Evolutionary conservation across 2,797 vertebrate species (phyloP), one percentile per base, ranked within the genome.

Genomic region (Bovichtus variegatus): DNA sequence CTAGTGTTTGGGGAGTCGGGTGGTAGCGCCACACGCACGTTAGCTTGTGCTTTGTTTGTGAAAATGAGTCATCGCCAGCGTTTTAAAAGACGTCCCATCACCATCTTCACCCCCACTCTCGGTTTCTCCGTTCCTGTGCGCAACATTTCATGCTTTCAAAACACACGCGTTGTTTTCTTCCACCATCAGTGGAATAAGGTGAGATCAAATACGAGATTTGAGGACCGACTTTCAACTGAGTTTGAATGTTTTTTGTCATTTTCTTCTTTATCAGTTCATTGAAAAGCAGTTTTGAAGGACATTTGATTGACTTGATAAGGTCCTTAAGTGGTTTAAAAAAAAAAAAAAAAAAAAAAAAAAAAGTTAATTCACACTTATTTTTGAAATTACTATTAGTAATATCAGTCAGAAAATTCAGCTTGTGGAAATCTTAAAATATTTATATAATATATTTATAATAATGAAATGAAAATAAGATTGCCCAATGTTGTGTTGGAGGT

Each of bases 221-320:
- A 58, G 44, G 27, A 53, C 40, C 41, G 76, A 62, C 68, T 69
- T 53, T 72, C 36, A 41, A 19, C 43, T 69, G 31, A 51, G 41
- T 66, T 84, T 74, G 68, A 80, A 82, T 57, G 44, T 21, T 71
- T 74, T 62, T n/a, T 71, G 78, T 71, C 4, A 19, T 67, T 68
- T 76, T 43, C 13, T 19, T 54, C 34, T 54, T 68, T 65, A 68
- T 84, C 55, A 73, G 21, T 23, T 70, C 76, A 83, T 78, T 83
- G 21, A 79, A 84, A 77, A 80, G 21, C 63, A 40, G 25, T 6
- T 68, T 66, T 55, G 59, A 74, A 63, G 64, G 66, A 59, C 6
- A 31, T 29, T 23, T 44, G 29, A n/a, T 44, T 67, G 49, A 64
- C 38, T 77, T 59, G 47, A 66, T 85, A 10, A 62, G 19, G 21